These are phyloP conservation scores for Megalurothrips usitatus DNA, from an alignment of 2,888 invertebrate species.

Conservation along the genomic window DNA sequence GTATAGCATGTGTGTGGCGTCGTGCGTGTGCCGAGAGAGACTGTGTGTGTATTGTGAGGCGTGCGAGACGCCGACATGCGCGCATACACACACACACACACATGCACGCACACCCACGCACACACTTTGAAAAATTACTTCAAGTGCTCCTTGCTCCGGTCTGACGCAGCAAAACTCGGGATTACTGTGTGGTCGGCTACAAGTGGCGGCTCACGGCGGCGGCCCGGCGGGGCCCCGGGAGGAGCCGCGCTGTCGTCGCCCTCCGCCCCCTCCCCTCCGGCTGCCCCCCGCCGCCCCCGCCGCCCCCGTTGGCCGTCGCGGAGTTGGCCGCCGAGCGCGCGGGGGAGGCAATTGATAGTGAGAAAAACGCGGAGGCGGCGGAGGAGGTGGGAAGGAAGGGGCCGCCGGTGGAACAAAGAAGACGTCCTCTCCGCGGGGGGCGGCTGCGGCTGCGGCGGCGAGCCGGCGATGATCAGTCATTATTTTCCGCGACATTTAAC, in stretches of 20 bases:
- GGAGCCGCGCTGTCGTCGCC: too few relatives aligned
- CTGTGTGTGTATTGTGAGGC: not conserved
- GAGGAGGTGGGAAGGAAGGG: not conserved
- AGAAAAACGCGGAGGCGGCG: not conserved
- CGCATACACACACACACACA: too few relatives aligned
- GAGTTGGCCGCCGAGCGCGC: not conserved
- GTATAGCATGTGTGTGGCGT: not conserved
- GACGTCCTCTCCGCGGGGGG: not conserved
- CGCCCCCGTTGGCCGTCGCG: too few relatives aligned
- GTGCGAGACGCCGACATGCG: not conserved
- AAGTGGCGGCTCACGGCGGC: too few relatives aligned
- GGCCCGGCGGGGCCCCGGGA: too few relatives aligned
- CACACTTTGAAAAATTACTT: not conserved
- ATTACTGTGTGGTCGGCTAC: too few relatives aligned
- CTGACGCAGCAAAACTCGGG: too few relatives aligned
- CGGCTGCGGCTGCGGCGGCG: not conserved
- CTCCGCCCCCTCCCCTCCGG: too few relatives aligned
- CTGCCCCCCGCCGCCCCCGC: too few relatives aligned
- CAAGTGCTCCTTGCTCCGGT: not conserved
- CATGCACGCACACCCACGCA: not conserved
- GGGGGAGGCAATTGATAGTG: not conserved
- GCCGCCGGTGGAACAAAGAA: not conserved
- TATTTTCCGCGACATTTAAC: not conserved
- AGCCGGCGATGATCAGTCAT: slow-evolving; percentile 9
- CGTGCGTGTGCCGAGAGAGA: not conserved